Evolutionary conservation across 1,140 invertebrate genomes (phyloP).

Genomic region (Aricia agestis): DNA sequence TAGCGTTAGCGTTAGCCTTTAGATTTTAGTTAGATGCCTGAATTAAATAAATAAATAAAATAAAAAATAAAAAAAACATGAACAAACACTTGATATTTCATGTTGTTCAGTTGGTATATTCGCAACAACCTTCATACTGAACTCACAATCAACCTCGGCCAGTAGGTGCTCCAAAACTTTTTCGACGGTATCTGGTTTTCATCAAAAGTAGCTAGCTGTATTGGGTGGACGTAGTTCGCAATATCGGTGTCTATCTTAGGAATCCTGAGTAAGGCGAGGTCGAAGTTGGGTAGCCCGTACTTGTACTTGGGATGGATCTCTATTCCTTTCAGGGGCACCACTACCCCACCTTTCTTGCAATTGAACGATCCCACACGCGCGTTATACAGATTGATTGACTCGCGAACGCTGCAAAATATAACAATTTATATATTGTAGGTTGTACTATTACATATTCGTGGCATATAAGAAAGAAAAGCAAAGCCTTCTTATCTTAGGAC

Average conservation of each 20-base stretch:
- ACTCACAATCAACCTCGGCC: conserved; percentile 62
- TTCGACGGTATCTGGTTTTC: conserved; percentile 36
- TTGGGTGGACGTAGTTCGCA: conserved; percentile 39
- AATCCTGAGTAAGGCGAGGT: conserved; percentile 45
- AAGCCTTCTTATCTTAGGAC: too few species aligned
- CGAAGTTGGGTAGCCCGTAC: conserved; percentile 40
- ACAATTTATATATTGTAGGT: background rate
- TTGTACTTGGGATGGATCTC: conserved; percentile 51
- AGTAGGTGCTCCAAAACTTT: conserved; percentile 55
- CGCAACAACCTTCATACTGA: background rate
- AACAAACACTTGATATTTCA: background rate
- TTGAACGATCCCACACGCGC: conserved; percentile 54
- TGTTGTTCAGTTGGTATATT: background rate
- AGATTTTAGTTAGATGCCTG: too few species aligned
- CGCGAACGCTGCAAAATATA: conserved; percentile 44
- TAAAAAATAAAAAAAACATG: too few species aligned
- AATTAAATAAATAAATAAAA: too few species aligned
- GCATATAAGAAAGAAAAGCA: too few species aligned
- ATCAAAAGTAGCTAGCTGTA: conserved; percentile 37
- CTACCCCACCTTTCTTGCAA: conserved; percentile 52
- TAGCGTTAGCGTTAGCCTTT: too few species aligned
- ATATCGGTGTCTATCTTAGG: conserved; percentile 28
- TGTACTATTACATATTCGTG: background rate
- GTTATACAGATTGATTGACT: conserved; percentile 50
- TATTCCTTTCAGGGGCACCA: conserved; percentile 46